These are phyloP conservation scores for Ageneiosus marmoratus DNA, from an alignment of 2,113 vertebrate genomes.

Conservation along the genomic window DNA sequence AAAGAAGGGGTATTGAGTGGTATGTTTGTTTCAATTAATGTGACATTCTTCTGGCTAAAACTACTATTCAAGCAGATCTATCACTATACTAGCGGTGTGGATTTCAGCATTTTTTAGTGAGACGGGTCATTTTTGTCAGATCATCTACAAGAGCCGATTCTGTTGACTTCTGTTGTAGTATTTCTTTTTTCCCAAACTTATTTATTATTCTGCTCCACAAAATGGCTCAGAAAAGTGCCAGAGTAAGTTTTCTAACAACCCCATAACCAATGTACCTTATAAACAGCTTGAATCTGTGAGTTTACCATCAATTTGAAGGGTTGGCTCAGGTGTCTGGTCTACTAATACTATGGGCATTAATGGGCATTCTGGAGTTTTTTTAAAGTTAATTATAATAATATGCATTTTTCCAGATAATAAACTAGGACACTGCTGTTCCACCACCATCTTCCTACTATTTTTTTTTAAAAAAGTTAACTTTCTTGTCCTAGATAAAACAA, in stretches of 20 bases:
- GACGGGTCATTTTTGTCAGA: not conserved
- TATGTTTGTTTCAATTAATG: not conserved
- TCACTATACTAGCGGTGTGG: not conserved
- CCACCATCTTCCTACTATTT: no score
- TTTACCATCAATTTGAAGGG: not conserved
- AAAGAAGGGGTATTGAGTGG: not conserved
- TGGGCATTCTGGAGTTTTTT: not conserved
- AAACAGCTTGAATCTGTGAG: not conserved
- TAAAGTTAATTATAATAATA: no score
- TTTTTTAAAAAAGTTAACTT: no score
- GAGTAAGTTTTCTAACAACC: not conserved
- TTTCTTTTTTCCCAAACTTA: no score
- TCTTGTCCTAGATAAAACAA: no score
- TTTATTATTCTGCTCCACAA: not conserved
- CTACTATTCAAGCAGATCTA: not conserved
- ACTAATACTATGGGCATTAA: not conserved
- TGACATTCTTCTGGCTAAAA: not conserved
- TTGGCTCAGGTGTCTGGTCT: not conserved
- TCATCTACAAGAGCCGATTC: not conserved
- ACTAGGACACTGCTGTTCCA: no score
- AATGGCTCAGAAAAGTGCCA: not conserved
- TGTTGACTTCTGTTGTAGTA: no score
- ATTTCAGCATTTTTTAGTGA: not conserved
- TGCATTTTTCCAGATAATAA: no score
- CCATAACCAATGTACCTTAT: not conserved